Evolutionary conservation across 1,140 invertebrate genomes (phyloP).

Genomic region (Drosophila pandora): DNA sequence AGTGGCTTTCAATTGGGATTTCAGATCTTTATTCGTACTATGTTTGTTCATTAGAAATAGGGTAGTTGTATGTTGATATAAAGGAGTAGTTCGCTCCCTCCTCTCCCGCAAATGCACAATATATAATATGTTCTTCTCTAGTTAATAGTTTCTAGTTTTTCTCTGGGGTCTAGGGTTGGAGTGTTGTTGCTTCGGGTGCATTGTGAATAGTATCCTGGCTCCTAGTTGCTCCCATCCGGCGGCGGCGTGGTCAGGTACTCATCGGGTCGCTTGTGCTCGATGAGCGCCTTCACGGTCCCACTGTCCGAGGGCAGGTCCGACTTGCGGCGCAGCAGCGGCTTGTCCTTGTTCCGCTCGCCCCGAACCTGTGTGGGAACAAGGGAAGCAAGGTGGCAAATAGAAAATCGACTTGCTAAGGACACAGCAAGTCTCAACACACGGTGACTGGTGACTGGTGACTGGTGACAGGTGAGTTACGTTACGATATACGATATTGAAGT

Average conservation of each 20-base stretch:
- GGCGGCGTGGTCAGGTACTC: constrained; percentile 91
- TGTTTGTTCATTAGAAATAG: constrained; percentile 37
- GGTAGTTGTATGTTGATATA: constrained; percentile 44
- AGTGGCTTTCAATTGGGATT: constrained; percentile 35
- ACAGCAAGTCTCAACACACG: constrained; percentile 8
- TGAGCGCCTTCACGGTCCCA: constrained; percentile 94
- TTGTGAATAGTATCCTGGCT: constrained; percentile 17
- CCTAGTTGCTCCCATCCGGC: constrained; percentile 86
- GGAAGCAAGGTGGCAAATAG: constrained; percentile 50
- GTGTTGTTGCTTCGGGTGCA: constrained; percentile 15
- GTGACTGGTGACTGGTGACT: constrained; percentile 6
- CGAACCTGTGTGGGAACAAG: constrained; percentile 68
- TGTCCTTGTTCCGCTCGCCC: constrained; percentile 88
- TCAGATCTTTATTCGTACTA: constrained; percentile 54
- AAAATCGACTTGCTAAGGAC: constrained; percentile 31
- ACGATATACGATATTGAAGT: constrained; percentile 27
- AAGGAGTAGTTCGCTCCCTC: constrained; percentile 28
- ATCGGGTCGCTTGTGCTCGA: constrained; percentile 95
- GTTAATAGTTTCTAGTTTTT: not conserved
- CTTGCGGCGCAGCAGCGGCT: constrained; percentile 95
- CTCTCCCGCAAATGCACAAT: constrained; percentile 20
- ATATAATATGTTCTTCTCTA: not conserved
- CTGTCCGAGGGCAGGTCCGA: constrained; percentile 97
- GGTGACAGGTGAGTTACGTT: constrained; percentile 14
- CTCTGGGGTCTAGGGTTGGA: constrained; percentile 21